A percentile compares a stretch with the other conserved stretches of the same genome.
Conservation (phyloP, 2,113 vertebrate species). For the Barbus barbus region DNA sequence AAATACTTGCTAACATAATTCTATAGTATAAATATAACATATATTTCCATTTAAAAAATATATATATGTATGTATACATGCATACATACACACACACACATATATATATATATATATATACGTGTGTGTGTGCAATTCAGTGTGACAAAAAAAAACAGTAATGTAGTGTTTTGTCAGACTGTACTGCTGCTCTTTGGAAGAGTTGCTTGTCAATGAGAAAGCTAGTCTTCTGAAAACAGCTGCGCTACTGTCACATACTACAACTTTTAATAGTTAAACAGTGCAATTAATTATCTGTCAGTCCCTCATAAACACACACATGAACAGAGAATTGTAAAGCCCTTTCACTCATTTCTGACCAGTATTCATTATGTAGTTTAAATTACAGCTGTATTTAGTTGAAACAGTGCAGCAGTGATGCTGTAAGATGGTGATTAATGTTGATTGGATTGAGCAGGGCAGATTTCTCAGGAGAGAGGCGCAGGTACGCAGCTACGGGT, state of each 20-base stretch:
- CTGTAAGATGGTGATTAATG: background rate
- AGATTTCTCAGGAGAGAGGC: conserved; percentile 18
- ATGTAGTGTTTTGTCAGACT: background rate
- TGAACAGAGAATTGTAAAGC: conserved; percentile 28
- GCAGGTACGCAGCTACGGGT: conserved; percentile 22
- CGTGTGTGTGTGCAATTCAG: background rate
- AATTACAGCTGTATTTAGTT: background rate
- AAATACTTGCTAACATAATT: conserved; percentile 50
- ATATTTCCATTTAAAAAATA: too few relatives aligned
- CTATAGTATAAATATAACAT: background rate
- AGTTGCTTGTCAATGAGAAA: too few relatives aligned
- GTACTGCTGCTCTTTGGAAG: background rate
- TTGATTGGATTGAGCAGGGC: background rate
- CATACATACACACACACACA: too few relatives aligned
- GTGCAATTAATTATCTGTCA: background rate
- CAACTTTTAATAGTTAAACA: background rate
- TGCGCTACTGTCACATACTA: background rate
- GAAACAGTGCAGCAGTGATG: background rate
- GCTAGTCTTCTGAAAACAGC: background rate
- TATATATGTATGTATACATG: too few relatives aligned
- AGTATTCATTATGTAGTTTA: background rate
- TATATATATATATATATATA: too few relatives aligned
- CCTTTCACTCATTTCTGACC: background rate
- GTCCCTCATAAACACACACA: background rate
- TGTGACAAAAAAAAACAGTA: background rate